Percentiles rank a stretch among this genome's conserved stretches.
phyloP scores from a whole-genome alignment of 2,888 invertebrate species.

The Phortica magna region DNA sequence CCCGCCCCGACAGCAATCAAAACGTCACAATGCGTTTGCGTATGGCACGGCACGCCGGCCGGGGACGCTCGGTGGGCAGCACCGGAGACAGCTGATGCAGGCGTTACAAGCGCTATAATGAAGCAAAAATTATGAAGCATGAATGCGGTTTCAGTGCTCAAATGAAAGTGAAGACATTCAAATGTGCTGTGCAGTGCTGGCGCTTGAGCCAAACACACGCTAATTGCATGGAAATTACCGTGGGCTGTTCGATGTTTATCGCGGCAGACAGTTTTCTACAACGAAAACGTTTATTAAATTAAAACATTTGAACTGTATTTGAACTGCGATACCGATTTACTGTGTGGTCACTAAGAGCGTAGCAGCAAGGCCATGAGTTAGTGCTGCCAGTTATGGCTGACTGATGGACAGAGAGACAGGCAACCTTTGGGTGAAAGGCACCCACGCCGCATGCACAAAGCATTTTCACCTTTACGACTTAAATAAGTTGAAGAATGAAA shows the following conservation, averaged over 20 bases:
- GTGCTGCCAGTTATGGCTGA: slow-evolving; percentile 43
- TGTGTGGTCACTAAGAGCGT: background rate
- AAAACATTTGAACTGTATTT: slow-evolving; percentile 61
- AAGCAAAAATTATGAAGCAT: background rate
- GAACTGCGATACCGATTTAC: slow-evolving; percentile 18
- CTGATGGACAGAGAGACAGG: too few species aligned
- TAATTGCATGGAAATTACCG: background rate
- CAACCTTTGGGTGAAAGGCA: slow-evolving; percentile 60
- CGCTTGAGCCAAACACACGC: background rate
- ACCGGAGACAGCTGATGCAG: background rate
- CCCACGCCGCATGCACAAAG: too few species aligned
- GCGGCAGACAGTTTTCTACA: background rate
- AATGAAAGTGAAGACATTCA: slow-evolving; percentile 4
- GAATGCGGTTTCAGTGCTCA: background rate
- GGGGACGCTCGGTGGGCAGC: background rate
- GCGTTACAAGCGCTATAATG: background rate
- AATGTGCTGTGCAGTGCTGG: background rate
- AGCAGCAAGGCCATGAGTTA: background rate
- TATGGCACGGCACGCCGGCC: too few species aligned
- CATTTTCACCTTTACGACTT: slow-evolving; percentile 12
- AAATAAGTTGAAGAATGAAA: background rate
- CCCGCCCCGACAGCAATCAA: slow-evolving; percentile 10
- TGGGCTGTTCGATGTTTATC: background rate
- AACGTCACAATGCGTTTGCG: background rate
- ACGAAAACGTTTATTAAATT: slow-evolving; percentile 59